phyloP scores from a whole-genome alignment of 2,113 vertebrate species.

The Prinia subflava region DNA sequence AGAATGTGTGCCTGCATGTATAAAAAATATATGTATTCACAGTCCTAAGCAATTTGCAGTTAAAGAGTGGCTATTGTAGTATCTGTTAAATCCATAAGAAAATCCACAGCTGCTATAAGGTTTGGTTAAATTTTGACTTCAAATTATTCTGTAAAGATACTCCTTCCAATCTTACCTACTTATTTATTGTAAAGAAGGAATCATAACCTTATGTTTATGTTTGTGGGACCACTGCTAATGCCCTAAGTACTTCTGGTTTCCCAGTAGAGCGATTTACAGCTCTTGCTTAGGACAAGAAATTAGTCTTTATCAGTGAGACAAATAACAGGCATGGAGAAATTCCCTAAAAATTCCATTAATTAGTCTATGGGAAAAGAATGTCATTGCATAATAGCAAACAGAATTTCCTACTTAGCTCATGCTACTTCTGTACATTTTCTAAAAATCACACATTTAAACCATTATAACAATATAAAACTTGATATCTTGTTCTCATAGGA shows the following conservation, averaged over 20 bases:
- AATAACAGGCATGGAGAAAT: neutral
- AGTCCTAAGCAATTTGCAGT: neutral
- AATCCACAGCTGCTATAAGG: neutral
- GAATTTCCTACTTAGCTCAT: neutral
- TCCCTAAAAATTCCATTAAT: neutral
- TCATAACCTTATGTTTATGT: neutral
- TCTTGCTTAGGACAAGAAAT: neutral
- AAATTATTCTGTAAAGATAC: neutral
- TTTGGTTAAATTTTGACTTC: neutral
- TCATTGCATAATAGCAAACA: neutral
- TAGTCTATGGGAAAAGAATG: neutral
- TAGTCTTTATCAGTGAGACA: neutral
- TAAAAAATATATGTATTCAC: conserved; percentile 2
- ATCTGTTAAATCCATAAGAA: conserved; percentile 1
- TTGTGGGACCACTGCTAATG: neutral
- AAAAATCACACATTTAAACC: neutral
- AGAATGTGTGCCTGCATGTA: neutral
- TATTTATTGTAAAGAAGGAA: neutral
- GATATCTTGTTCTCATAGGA: neutral
- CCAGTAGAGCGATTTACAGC: neutral
- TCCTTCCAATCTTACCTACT: neutral
- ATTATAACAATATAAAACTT: neutral
- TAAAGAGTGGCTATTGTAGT: neutral
- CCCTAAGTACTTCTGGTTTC: neutral
- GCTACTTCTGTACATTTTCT: neutral